phyloP scores from a whole-genome alignment of 2,888 invertebrate species.

The Himalopsyche tibetana region DNA sequence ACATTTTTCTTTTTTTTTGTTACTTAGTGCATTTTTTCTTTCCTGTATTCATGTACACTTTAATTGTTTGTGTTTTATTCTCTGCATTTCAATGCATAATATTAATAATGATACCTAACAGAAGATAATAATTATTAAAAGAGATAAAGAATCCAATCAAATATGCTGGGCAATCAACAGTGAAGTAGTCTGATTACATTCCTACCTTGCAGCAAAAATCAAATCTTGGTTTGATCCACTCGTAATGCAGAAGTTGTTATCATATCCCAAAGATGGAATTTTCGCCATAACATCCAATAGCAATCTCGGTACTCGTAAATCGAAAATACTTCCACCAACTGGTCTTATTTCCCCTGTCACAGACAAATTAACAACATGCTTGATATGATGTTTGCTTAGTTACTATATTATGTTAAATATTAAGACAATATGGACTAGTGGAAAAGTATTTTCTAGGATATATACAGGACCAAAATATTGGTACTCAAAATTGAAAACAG shows the following conservation, averaged over 20 bases:
- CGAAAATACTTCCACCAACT: conserved; percentile 84
- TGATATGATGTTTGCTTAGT: too few relatives aligned
- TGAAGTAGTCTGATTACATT: conserved; percentile 14
- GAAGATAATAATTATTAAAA: neutral
- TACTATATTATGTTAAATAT: too few relatives aligned
- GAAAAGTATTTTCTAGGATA: neutral
- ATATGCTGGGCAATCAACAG: neutral
- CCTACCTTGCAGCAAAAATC: conserved; percentile 80
- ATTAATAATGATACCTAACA: neutral
- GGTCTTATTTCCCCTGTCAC: conserved; percentile 80
- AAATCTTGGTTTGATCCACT: conserved; percentile 68
- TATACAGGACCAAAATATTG: neutral
- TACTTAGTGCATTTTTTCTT: too few relatives aligned
- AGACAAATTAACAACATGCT: neutral
- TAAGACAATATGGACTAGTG: too few relatives aligned
- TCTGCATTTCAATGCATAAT: neutral
- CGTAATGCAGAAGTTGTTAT: conserved; percentile 88
- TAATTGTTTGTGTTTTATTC: neutral
- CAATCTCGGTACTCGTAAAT: conserved; percentile 82
- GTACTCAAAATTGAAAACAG: neutral
- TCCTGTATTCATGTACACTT: too few relatives aligned
- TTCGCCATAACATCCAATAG: conserved; percentile 82
- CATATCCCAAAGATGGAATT: conserved; percentile 85
- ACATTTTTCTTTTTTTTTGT: too few relatives aligned
- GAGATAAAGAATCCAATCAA: neutral